A percentile compares a stretch with the other conserved stretches of the same genome.
Conservation (phyloP, 2,888 invertebrate species). For the Cheilosia pagana region DNA sequence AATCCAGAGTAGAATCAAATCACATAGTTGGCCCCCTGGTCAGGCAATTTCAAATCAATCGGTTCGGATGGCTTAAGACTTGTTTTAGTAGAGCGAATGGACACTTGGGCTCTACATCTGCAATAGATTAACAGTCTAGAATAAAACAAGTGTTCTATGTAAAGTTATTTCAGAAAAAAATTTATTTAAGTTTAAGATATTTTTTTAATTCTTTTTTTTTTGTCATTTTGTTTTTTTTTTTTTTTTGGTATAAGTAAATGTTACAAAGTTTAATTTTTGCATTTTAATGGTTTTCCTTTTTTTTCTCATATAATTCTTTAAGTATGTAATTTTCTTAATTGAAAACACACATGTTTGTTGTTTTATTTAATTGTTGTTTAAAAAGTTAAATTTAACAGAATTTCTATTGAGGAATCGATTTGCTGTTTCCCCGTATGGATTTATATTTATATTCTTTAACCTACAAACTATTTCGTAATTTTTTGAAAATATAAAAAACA, state of each 20-base stretch:
- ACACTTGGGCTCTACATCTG: no score
- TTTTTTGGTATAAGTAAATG: slow-evolving; percentile 75
- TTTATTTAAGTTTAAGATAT: slow-evolving; percentile 79
- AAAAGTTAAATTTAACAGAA: slow-evolving; percentile 75
- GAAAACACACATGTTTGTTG: slow-evolving; percentile 55
- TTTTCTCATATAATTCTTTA: slow-evolving; percentile 67
- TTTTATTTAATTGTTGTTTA: slow-evolving; percentile 41
- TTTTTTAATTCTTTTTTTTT: slow-evolving; percentile 73
- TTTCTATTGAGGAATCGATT: slow-evolving; percentile 63
- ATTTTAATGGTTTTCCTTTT: slow-evolving; percentile 70
- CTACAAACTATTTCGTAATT: slow-evolving; percentile 73
- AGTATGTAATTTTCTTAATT: slow-evolving; percentile 75
- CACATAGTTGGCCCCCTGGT: no score
- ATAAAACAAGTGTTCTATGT: slow-evolving; percentile 58
- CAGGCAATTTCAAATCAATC: no score
- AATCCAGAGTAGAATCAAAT: no score
- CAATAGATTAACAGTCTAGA: no score
- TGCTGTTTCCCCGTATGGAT: slow-evolving; percentile 42
- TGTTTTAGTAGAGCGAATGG: no score
- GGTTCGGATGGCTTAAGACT: no score
- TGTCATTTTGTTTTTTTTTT: slow-evolving; percentile 41
- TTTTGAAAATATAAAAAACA: slow-evolving; percentile 34
- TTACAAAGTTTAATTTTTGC: slow-evolving; percentile 76
- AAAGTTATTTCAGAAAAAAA: slow-evolving; percentile 82
- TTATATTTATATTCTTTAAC: slow-evolving; percentile 75